A percentile compares a stretch with the other conserved stretches of the same genome.
Evolutionary conservation across 2,888 invertebrate species (phyloP).

Genomic region (Aricia artaxerxes): DNA sequence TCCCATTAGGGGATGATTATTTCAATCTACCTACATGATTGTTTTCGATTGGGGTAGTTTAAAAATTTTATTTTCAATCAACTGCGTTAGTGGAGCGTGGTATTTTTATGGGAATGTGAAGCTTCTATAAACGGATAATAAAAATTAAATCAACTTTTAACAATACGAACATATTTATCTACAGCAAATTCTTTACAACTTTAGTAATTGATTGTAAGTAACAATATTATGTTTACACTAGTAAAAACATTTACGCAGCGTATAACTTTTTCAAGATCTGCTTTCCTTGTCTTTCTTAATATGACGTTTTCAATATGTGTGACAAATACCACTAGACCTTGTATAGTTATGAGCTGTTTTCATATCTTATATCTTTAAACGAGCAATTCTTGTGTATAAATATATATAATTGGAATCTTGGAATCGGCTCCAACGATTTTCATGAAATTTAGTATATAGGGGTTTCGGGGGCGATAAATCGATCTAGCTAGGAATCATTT

Average conservation of each 20-base stretch:
- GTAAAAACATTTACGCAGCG: neutral
- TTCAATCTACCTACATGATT: slow-evolving; percentile 16
- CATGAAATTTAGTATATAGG: too few species aligned
- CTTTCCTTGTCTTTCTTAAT: neutral
- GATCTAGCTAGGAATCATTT: too few species aligned
- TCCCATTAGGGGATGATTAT: slow-evolving; percentile 20
- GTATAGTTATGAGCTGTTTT: too few species aligned
- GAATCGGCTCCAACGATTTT: too few species aligned
- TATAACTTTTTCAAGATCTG: neutral
- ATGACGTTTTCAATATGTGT: neutral
- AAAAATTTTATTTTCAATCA: neutral
- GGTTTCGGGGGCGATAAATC: too few species aligned
- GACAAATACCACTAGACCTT: neutral
- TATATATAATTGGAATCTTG: too few species aligned
- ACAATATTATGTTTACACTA: neutral
- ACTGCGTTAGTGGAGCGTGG: neutral
- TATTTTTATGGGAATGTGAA: neutral
- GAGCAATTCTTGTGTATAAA: too few species aligned
- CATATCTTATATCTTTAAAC: too few species aligned
- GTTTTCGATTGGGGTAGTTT: slow-evolving; percentile 11
- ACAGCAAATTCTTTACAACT: too few species aligned
- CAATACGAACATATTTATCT: too few species aligned
- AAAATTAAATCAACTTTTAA: neutral
- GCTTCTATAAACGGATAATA: neutral
- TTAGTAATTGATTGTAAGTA: neutral